Evolutionary conservation across 2,113 vertebrate species (phyloP).

Genomic region (Bungarus multicinctus): DNA sequence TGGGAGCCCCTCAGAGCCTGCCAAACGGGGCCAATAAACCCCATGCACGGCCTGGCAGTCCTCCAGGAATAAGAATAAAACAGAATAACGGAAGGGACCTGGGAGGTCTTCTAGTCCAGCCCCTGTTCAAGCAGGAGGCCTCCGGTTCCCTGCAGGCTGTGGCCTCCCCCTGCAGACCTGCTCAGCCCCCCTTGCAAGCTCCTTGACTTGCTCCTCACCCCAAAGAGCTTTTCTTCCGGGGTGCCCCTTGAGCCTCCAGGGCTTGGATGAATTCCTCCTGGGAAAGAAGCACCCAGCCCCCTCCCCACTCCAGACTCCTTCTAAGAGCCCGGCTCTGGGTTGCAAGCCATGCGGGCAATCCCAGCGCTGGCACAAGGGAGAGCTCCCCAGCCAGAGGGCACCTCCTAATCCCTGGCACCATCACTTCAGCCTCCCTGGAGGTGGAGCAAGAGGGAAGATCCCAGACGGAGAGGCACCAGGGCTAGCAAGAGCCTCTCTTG

Average conservation of each 20-base stretch:
- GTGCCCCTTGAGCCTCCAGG: too few relatives aligned
- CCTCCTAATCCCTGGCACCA: neutral
- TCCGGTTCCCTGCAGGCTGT: neutral
- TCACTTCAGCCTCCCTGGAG: neutral
- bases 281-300: accelerated
- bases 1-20: neutral
- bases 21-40: neutral
- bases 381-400: neutral
- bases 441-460: too few relatives aligned
- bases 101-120: neutral
- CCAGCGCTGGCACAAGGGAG: neutral
- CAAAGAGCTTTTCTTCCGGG: too few relatives aligned
- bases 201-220: neutral
- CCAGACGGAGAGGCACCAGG: neutral
- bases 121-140: neutral
- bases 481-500: too few relatives aligned
- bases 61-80: neutral
- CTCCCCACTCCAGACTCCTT: accelerated
- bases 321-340: neutral
- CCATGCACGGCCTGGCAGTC: neutral
- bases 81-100: too few relatives aligned
- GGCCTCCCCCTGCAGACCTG: neutral
- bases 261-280: neutral
- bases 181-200: neutral
- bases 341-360: neutral